Evolutionary conservation across 1,140 invertebrate species (phyloP).

Genomic region (Drosophila sturtevanti): DNA sequence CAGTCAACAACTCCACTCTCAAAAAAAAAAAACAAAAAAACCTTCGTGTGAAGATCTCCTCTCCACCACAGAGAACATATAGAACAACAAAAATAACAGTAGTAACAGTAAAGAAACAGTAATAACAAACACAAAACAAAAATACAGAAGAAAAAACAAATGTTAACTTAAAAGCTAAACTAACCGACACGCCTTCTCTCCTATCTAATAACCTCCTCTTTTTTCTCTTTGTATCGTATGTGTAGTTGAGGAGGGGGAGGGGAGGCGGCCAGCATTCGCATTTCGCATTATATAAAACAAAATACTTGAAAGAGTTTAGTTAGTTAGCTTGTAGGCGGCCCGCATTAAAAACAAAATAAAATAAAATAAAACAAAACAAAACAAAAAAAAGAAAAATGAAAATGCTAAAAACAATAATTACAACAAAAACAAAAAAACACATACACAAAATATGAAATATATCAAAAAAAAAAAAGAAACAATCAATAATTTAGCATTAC

Average conservation of each 20-base stretch:
- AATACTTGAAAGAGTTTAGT: conserved; percentile 5
- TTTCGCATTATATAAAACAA: background rate
- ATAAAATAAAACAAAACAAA: conserved; percentile 18
- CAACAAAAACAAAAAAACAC: conserved; percentile 19
- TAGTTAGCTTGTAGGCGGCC: conserved; percentile 7
- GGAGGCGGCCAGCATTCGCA: background rate
- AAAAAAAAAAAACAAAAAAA: conserved; percentile 40
- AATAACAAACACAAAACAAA: background rate
- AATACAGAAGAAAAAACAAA: background rate
- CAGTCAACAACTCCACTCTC: conserved; percentile 77
- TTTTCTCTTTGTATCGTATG: background rate
- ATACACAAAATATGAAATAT: too few relatives aligned
- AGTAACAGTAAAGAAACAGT: conserved; percentile 28
- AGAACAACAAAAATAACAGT: conserved; percentile 23
- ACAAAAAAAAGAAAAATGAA: conserved; percentile 29
- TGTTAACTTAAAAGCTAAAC: conserved; percentile 7
- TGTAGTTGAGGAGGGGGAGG: background rate
- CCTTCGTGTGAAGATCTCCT: conserved; percentile 77
- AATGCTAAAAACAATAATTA: too few relatives aligned
- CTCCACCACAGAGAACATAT: conserved; percentile 21
- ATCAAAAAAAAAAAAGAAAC: conserved; percentile 26
- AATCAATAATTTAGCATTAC: conserved; percentile 44
- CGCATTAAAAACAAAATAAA: conserved; percentile 20
- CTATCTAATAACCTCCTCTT: background rate
- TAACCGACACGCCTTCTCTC: background rate